Conservation (phyloP, 2,888 invertebrate genomes). For the Melinaea marsaeus region DNA sequence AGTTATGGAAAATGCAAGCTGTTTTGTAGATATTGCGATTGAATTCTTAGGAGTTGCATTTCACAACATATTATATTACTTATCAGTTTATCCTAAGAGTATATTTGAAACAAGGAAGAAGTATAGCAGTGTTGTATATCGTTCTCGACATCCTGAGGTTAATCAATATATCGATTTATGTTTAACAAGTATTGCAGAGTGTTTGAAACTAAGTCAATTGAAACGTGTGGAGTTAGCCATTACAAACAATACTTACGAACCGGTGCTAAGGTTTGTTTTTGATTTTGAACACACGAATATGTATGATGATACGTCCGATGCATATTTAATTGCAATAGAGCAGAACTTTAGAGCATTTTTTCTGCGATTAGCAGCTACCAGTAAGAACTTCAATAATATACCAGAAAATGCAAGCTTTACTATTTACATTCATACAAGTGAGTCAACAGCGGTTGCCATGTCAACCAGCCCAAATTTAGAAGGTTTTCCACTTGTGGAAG, state of each 20-base stretch:
- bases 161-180: conserved; percentile 79
- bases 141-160: conserved; percentile 81
- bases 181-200: conserved; percentile 69
- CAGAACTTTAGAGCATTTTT: conserved; percentile 79
- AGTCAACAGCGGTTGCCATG: conserved; percentile 75
- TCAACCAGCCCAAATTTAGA: conserved; percentile 73
- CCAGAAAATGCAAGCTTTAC: conserved; percentile 78
- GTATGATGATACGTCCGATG: conserved; percentile 67
- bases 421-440: conserved; percentile 79
- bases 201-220: conserved; percentile 70
- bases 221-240: conserved; percentile 73
- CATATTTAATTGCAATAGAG: conserved; percentile 80
- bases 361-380: conserved; percentile 73
- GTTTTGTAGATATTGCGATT: conserved; percentile 75
- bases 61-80: conserved; percentile 78
- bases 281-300: conserved; percentile 49
- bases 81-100: conserved; percentile 80
- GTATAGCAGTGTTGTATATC: conserved; percentile 79
- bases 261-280: conserved; percentile 57
- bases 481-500: conserved; percentile 64
- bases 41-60: conserved; percentile 83
- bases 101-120: conserved; percentile 80
- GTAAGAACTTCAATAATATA: conserved; percentile 65
- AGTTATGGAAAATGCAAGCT: conserved; percentile 56
- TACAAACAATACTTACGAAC: conserved; percentile 47